phyloP scores from a whole-genome alignment of 2,113 vertebrate genomes.

The Cyanocitta stelleri region DNA sequence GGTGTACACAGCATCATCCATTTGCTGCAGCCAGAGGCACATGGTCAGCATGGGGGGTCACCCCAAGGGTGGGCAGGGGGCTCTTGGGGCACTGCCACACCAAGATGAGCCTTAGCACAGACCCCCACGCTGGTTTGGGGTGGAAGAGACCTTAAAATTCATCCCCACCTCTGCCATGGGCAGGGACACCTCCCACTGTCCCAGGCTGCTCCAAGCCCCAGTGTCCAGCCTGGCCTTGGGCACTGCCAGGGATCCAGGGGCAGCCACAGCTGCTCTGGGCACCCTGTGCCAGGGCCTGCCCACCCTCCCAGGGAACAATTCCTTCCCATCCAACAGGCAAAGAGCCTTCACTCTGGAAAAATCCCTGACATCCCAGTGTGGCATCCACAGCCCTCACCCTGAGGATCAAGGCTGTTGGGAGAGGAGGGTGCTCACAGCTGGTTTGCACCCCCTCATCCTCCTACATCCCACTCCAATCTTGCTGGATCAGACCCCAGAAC shows the following conservation, averaged over 20 bases:
- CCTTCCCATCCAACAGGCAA: background rate
- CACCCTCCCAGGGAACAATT: background rate
- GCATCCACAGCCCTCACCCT: background rate
- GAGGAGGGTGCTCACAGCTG: background rate
- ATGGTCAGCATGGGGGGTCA: background rate
- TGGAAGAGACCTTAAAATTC: background rate
- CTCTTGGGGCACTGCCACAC: background rate
- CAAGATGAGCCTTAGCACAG: background rate
- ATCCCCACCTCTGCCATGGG: too few relatives aligned
- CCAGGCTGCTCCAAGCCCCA: accelerated
- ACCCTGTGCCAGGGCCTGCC: background rate
- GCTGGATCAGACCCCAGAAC: background rate
- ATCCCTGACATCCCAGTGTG: accelerated
- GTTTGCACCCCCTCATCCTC: background rate
- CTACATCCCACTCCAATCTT: background rate
- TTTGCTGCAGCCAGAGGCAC: constrained; percentile 77
- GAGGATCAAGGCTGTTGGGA: background rate
- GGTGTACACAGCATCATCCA: constrained; percentile 91
- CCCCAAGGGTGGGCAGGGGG: background rate
- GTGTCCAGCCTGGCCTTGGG: accelerated
- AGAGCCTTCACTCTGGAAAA: background rate
- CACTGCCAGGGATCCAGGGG: background rate
- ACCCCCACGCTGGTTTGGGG: background rate
- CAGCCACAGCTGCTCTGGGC: background rate
- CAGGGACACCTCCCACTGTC: background rate